Evolutionary conservation across 1,140 invertebrate genomes (phyloP).

Genomic region (Proctacanthus coquilletti): DNA sequence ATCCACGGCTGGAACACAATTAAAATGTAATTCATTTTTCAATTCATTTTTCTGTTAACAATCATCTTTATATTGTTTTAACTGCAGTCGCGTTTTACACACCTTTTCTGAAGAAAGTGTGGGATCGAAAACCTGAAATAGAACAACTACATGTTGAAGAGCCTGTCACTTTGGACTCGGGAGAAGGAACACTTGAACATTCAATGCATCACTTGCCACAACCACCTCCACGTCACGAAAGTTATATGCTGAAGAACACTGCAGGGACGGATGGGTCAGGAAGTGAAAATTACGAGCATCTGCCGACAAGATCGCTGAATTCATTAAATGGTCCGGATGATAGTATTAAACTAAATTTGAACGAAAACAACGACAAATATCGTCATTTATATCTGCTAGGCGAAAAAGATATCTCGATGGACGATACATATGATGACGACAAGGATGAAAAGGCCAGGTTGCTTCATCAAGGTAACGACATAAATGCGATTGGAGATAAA

Average conservation of each 20-base stretch:
- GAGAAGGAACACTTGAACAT: constrained; percentile 52
- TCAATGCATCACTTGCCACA: constrained; percentile 46
- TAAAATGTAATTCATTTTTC: constrained; percentile 19
- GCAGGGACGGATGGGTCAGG: constrained; percentile 34
- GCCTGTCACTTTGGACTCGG: constrained; percentile 43
- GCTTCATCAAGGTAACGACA: constrained; percentile 28
- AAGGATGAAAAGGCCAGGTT: constrained; percentile 30
- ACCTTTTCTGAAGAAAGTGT: constrained; percentile 90
- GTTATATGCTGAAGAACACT: constrained; percentile 36
- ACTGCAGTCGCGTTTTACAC: constrained; percentile 81
- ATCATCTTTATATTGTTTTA: constrained; percentile 7
- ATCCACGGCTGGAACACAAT: constrained; percentile 26
- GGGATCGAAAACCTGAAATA: constrained; percentile 90
- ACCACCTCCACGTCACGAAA: constrained; percentile 49
- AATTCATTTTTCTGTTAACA: constrained; percentile 1
- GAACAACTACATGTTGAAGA: constrained; percentile 87
- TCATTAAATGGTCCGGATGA: constrained; percentile 34
- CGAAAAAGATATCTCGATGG: constrained; percentile 33
- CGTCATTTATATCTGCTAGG: constrained; percentile 13
- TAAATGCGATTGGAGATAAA: too few relatives aligned
- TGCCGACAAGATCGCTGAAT: constrained; percentile 36
- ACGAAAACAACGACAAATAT: constrained; percentile 6
- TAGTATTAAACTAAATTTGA: constrained; percentile 9
- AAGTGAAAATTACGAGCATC: constrained; percentile 71
- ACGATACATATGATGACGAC: constrained; percentile 48